These are phyloP conservation scores for Euborellia annulipes DNA, from an alignment of 1,140 invertebrate species.

Conservation along the genomic window DNA sequence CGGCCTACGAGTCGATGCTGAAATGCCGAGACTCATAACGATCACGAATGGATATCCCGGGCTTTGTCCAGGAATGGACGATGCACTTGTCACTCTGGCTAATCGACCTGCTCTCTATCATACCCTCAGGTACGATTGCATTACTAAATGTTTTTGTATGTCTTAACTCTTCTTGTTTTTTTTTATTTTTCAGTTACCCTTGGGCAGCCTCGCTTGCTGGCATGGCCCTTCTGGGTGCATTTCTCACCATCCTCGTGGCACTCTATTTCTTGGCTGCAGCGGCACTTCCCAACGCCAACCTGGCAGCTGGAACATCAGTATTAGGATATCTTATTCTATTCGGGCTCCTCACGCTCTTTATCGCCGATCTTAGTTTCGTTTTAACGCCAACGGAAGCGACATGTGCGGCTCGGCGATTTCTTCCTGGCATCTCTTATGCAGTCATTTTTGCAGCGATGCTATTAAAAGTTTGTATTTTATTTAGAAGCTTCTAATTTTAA, in stretches of 20 bases:
- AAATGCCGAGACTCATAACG: too few species aligned
- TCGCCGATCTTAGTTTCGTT: constrained; percentile 32
- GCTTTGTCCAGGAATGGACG: too few species aligned
- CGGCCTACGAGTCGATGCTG: too few species aligned
- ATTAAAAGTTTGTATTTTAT: constrained; percentile 32
- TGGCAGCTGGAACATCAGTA: constrained; percentile 29
- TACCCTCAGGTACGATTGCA: too few species aligned
- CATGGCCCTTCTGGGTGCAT: constrained; percentile 15
- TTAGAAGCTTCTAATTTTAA: too few species aligned
- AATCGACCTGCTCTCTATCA: too few species aligned
- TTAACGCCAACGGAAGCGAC: constrained; percentile 26
- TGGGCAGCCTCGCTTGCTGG: constrained; percentile 5
- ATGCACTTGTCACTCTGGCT: too few species aligned
- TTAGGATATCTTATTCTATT: constrained; percentile 32
- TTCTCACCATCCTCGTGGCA: constrained; percentile 26
- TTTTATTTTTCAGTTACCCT: too few species aligned
- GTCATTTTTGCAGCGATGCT: constrained; percentile 30
- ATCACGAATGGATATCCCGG: too few species aligned
- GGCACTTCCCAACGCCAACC: constrained; percentile 21
- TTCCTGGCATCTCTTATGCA: constrained; percentile 29
- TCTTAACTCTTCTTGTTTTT: too few species aligned
- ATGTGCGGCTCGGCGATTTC: constrained; percentile 29
- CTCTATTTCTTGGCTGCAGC: constrained; percentile 29
- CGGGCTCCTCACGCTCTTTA: constrained; percentile 30
- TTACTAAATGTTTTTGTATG: too few species aligned